Conservation (phyloP, 1,140 invertebrate genomes). For the Lordiphosa mommai region DNA sequence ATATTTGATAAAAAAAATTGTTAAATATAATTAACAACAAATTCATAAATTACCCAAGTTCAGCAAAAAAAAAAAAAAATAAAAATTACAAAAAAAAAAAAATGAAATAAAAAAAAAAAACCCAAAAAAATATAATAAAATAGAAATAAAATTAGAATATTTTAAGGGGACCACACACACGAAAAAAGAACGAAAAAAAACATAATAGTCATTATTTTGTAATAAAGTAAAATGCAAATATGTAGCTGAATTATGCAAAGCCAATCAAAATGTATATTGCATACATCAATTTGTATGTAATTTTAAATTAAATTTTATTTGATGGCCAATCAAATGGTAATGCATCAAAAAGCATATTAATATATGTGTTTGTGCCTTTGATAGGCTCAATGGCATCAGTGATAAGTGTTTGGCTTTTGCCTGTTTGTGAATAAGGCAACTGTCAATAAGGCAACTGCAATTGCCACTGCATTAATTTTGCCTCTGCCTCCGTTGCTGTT, state of each 20-base stretch:
- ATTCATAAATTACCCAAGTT: too few species aligned
- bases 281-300: background rate
- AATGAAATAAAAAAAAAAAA: too few species aligned
- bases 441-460: slow-evolving; percentile 56
- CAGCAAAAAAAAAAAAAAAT: too few species aligned
- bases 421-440: slow-evolving; percentile 29
- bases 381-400: slow-evolving; percentile 26
- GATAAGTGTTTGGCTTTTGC: slow-evolving; percentile 8
- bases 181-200: too few species aligned
- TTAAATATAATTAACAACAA: too few species aligned
- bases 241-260: background rate
- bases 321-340: slow-evolving; percentile 13
- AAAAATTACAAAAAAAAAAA: too few species aligned
- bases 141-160: too few species aligned
- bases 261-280: background rate
- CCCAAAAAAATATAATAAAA: too few species aligned
- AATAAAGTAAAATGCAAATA: background rate
- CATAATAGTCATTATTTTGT: too few species aligned
- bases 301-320: slow-evolving; percentile 10
- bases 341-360: slow-evolving; percentile 11
- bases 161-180: too few species aligned
- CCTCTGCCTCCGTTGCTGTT: slow-evolving; percentile 71
- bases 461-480: slow-evolving; percentile 16
- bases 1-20: too few species aligned
- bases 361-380: slow-evolving; percentile 6